Percentiles rank a stretch among this genome's conserved stretches.
phyloP scores from a whole-genome alignment of 2,113 vertebrate species.

The Gallinago jamesoni region DNA sequence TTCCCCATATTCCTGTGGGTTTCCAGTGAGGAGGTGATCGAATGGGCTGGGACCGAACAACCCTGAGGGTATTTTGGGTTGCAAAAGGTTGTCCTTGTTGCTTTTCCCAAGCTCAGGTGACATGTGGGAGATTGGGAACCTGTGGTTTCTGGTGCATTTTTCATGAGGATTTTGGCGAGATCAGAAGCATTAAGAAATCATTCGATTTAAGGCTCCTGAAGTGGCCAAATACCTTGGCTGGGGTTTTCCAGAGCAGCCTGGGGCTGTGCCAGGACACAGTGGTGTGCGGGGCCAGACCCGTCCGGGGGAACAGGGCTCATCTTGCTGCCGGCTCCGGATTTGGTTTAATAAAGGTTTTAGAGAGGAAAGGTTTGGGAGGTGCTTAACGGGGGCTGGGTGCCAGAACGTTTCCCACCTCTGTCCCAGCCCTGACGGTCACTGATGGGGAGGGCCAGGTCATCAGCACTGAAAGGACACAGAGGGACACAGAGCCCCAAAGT shows the following conservation, averaged over 20 bases:
- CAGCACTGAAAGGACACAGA: accelerated
- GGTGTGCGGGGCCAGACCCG: accelerated
- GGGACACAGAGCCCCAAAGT: background rate
- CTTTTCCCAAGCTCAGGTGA: background rate
- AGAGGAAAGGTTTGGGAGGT: background rate
- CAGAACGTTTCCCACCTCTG: background rate
- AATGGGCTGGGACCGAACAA: background rate
- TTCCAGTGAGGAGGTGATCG: accelerated
- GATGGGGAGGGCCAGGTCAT: background rate
- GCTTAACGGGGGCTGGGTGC: background rate
- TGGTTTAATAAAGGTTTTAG: background rate
- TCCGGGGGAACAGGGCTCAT: background rate
- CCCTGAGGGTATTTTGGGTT: background rate
- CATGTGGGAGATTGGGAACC: background rate
- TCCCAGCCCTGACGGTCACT: accelerated
- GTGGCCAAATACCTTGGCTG: background rate
- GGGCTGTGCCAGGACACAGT: background rate
- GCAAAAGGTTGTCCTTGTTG: background rate
- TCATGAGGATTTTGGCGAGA: background rate
- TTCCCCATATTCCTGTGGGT: background rate
- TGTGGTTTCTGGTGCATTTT: background rate
- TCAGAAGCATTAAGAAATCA: background rate
- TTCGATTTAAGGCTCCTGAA: background rate
- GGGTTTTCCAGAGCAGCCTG: background rate
- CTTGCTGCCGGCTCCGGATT: background rate